Conservation (phyloP, 2,113 vertebrate species). For the Malurus melanocephalus region DNA sequence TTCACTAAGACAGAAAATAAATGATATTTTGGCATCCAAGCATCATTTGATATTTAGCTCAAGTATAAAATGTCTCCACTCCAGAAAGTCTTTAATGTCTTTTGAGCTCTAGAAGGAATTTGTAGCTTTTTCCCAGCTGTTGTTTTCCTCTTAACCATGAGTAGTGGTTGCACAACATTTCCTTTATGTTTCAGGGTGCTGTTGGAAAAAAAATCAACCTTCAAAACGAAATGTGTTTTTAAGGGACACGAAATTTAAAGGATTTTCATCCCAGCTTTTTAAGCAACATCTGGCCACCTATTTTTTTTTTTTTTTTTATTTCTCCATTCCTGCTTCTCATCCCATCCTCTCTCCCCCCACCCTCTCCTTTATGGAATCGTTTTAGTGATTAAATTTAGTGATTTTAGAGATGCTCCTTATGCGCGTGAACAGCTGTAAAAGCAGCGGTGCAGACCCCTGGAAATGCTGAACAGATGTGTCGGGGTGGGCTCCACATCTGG, state of each 20-base stretch:
- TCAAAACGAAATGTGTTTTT: not conserved
- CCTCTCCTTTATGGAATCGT: not conserved
- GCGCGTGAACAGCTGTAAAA: conserved; percentile 53
- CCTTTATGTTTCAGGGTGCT: conserved; percentile 10
- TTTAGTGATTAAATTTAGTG: not conserved
- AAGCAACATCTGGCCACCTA: not conserved
- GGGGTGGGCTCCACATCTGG: not conserved
- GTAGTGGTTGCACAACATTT: conserved; percentile 19
- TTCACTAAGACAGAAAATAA: not conserved
- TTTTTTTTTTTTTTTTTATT: not conserved
- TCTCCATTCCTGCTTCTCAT: not conserved
- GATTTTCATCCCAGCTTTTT: not conserved
- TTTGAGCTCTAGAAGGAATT: conserved; percentile 23
- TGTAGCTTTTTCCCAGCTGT: conserved; percentile 32
- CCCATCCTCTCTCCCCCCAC: not conserved
- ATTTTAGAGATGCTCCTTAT: conserved; percentile 22
- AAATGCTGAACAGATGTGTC: conserved; percentile 35
- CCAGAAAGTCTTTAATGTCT: conserved; percentile 1
- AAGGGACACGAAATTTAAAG: not conserved
- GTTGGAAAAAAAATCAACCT: not conserved
- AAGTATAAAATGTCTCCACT: not conserved
- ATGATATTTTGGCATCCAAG: not conserved
- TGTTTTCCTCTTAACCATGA: conserved; percentile 5
- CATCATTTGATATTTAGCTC: not conserved
- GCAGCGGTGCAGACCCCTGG: not conserved